Base-by-base conservation (phyloP, 2,797 vertebrate genomes). In the Epinephelus coioides region DNA sequence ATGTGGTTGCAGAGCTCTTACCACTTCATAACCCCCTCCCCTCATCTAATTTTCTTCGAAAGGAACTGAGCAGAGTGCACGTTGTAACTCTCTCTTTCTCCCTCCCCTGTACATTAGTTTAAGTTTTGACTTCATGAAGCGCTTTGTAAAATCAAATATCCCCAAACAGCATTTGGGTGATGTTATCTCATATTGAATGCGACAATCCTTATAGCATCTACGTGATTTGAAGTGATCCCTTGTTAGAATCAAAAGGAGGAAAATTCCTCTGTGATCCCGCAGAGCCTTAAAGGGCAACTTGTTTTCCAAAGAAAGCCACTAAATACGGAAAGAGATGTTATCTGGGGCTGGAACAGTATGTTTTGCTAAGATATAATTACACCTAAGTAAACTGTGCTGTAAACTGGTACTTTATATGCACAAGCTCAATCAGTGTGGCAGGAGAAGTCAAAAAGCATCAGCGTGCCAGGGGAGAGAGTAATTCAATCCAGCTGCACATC, bases 1-100 rank as follows among this genome's bases (percentile, higher is more conserved):
- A 69, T 54, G 55, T 73, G 66, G n/a, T 72, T 53, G 73, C 60
- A 66, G 66, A 49, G 46, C 78, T 65, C 69, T 34, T 43, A 53
- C 70, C 34, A 63, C 4, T 66, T 78, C 69, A 73, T 70, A 65
- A 49, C 62, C 30, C 69, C 83, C 85, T 69, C 82, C 90, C 78
- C 63, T 62, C 57, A 40, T 72, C 67, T 72, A 34, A 46, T 66
- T 71, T 65, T 69, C 63, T 27, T 76, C 50, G 18, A 23, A 80
- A 49, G 62, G 76, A 83, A 74, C 53, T 79, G 71, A 76, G 61
- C 81, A 76, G 49, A 30, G 23, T 65, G 34, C 71, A 34, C 7
- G 23, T 53, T 11, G 21, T 51, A 70, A n/a, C n/a, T 66, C 13
- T 50, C 40, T 70, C 23, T 77, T 2, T 34, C 34, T 71, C 25